Base-by-base conservation (phyloP, 2,888 invertebrate genomes). In the Chesias legatella region DNA sequence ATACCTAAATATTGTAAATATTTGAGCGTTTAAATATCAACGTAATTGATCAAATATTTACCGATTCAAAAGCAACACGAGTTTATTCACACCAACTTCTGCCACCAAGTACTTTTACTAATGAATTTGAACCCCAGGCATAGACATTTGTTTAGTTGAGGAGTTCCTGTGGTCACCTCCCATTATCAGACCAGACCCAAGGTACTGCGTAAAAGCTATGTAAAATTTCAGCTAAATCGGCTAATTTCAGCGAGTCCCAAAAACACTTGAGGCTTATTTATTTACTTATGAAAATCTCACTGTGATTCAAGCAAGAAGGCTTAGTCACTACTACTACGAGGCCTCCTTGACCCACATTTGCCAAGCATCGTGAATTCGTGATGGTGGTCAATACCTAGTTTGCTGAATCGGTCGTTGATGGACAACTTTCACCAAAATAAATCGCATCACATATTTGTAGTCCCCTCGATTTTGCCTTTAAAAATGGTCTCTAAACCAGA, bases 401-500 rank as follows among this genome's bases (percentile, higher is more conserved):
- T 39, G 51, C 42, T 39, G 51, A 54, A 55, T 52, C 43, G 49
- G 60, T 54, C 67, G 67, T 67, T 79, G 81, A 81, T 81, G 76
- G 67, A 68, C 74, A 77, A 85, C 84, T 85, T 86, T 85, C 85
- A 84, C 84, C 82, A 62, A 80, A 80, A 74, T 66, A 62, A 63
- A 67, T 63, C 61, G 52, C 58, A 62, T 62, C 60, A 62, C 62
- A 53, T 34, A 39, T 36, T 9, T 24, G 10, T 7, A 22, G 27
- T 34, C 33, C 11, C 27, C 20, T 39, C 37, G 49, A 48, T 43
- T 56, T 56, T 63, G 67, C 63, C 66, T 63, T 67, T 70, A 64
- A 61, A 33, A 33, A 7, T 24, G 11, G 10, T 8, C 8, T 24
- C 8, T 29, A 31, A 44, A 34, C 38, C 13, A 57, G 40, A 35